Evolutionary conservation across 2,113 vertebrate genomes (phyloP).

Genomic region (Potamarius usumacintae): DNA sequence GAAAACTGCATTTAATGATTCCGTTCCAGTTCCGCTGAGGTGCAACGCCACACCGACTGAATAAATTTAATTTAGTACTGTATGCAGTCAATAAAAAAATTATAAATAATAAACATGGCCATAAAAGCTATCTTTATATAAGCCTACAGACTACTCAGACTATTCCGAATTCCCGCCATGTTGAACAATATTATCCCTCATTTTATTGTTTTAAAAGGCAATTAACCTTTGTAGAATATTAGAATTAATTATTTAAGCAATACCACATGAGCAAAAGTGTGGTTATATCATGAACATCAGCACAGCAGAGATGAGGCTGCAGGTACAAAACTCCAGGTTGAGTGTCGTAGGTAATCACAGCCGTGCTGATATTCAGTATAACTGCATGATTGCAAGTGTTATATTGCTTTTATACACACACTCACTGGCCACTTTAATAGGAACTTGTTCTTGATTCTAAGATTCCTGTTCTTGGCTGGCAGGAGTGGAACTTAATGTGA

Average conservation of each 20-base stretch:
- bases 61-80: not conserved
- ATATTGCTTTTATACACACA: not conserved
- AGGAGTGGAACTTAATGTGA: too few relatives aligned
- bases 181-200: not conserved
- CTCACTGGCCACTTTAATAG: too few relatives aligned
- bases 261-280: not conserved
- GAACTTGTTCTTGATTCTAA: too few relatives aligned
- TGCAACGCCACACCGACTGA: not conserved
- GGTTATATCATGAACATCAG: not conserved
- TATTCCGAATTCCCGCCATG: not conserved
- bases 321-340: not conserved
- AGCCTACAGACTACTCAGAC: not conserved
- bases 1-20: not conserved
- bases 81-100: not conserved
- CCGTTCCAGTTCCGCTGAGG: not conserved
- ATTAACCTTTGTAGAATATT: not conserved
- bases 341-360: not conserved
- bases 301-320: not conserved
- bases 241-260: not conserved
- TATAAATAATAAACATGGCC: not conserved
- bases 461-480: too few relatives aligned
- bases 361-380: too few relatives aligned
- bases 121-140: not conserved
- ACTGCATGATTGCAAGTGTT: not conserved
- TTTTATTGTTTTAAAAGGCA: not conserved